Conservation (phyloP, 2,888 invertebrate species). For the Philopedon plagiatum region DNA sequence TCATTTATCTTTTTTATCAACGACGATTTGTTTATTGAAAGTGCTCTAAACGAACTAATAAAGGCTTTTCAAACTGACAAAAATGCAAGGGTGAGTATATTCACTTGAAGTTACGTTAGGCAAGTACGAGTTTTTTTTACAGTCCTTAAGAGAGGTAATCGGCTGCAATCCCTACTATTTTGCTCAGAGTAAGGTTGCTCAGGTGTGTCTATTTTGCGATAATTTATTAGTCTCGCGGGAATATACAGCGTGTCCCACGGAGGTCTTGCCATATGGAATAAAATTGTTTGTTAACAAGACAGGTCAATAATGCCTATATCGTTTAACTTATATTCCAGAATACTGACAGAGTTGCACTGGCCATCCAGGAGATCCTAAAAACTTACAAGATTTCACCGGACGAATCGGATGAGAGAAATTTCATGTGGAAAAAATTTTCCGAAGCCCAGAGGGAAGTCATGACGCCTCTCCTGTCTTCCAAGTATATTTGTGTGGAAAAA, state of each 20-base stretch:
- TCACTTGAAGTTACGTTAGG: not conserved
- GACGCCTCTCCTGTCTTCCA: conserved; percentile 81
- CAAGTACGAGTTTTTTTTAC: not conserved
- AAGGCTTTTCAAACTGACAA: conserved; percentile 85
- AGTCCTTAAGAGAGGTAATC: too few relatives aligned
- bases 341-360: conserved; percentile 85
- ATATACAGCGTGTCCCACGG: too few relatives aligned
- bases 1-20: conserved; percentile 79
- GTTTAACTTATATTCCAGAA: conserved; percentile 67
- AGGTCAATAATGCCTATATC: too few relatives aligned
- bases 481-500: conserved; percentile 66
- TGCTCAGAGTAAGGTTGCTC: too few relatives aligned
- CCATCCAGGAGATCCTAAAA: conserved; percentile 85
- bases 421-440: conserved; percentile 81
- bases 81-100: conserved; percentile 75
- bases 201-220: too few relatives aligned
- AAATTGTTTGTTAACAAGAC: too few relatives aligned
- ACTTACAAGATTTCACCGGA: conserved; percentile 79
- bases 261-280: too few relatives aligned
- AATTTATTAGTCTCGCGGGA: too few relatives aligned
- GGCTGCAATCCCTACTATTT: too few relatives aligned
- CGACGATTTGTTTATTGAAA: conserved; percentile 79
- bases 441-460: conserved; percentile 83
- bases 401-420: conserved; percentile 70
- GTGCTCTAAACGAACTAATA: conserved; percentile 79